These are phyloP conservation scores for Caiman crocodilus DNA, from an alignment of 2,797 vertebrate species.

Conservation along the genomic window DNA sequence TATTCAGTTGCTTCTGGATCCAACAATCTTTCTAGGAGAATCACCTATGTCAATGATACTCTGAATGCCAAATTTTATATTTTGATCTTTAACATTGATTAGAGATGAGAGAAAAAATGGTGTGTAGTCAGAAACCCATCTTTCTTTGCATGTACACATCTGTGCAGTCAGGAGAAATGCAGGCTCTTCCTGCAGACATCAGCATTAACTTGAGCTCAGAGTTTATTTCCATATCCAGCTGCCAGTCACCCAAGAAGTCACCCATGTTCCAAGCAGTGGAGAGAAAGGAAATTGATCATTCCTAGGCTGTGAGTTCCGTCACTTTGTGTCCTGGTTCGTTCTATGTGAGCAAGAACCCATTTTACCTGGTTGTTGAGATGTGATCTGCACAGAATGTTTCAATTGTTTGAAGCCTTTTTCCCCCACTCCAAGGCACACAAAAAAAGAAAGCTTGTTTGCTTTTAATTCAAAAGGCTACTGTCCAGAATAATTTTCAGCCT, in stretches of 20 bases:
- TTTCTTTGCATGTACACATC: accelerated
- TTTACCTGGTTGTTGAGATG: neutral
- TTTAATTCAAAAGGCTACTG: accelerated
- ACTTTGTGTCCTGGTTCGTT: neutral
- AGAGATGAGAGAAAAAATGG: neutral
- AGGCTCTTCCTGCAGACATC: neutral
- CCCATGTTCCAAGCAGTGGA: accelerated
- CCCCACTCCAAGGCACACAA: accelerated
- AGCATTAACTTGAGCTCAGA: neutral
- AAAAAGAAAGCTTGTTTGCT: accelerated
- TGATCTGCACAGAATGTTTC: neutral
- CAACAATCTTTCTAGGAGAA: neutral
- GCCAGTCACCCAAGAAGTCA: neutral
- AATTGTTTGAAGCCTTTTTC: neutral
- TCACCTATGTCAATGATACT: accelerated
- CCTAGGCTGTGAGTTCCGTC: neutral
- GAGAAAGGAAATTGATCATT: neutral
- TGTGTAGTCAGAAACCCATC: neutral
- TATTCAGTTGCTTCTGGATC: neutral
- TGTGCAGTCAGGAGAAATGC: neutral
- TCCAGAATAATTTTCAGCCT: neutral
- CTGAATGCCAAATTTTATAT: neutral
- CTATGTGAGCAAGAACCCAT: neutral
- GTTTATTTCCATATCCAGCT: accelerated
- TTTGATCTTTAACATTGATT: neutral